Evolutionary conservation across 2,888 invertebrate genomes (phyloP).

Genomic region (Congeria kusceri): DNA sequence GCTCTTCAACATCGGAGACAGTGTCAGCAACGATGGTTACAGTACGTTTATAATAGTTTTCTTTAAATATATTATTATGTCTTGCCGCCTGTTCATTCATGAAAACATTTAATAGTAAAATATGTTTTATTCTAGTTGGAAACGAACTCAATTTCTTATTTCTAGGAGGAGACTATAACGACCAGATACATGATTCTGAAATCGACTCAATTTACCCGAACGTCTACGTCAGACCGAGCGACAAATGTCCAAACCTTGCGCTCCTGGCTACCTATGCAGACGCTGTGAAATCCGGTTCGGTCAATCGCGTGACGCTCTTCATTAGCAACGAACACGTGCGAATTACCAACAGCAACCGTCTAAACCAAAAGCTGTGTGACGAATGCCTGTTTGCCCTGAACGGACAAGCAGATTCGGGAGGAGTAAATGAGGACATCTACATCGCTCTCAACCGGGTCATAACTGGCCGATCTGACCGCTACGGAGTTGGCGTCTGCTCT

Average conservation of each 20-base stretch:
- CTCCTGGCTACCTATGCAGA: slow-evolving; percentile 1
- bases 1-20: slow-evolving; percentile 5
- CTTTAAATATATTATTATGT: no score
- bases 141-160: no score
- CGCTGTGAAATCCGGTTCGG: slow-evolving; percentile 5
- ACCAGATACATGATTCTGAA: slow-evolving; percentile 50
- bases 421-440: slow-evolving; percentile 24
- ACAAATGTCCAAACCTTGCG: slow-evolving; percentile 28
- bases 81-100: no score
- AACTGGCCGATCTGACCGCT: background rate
- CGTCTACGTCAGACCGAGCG: slow-evolving; percentile 40
- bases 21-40: background rate
- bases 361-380: slow-evolving; percentile 36
- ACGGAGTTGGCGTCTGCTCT: slow-evolving; percentile 22
- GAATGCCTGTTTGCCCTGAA: slow-evolving; percentile 56
- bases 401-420: slow-evolving; percentile 43
- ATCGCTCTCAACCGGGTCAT: slow-evolving; percentile 20
- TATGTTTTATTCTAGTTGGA: no score
- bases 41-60: background rate
- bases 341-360: slow-evolving; percentile 45
- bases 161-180: slow-evolving; percentile 40
- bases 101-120: no score
- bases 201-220: slow-evolving; percentile 21
- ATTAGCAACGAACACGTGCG: slow-evolving; percentile 53
- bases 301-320: slow-evolving; percentile 40